phyloP scores from a whole-genome alignment of 2,113 vertebrate species.

The Elaphurus davidianus region DNA sequence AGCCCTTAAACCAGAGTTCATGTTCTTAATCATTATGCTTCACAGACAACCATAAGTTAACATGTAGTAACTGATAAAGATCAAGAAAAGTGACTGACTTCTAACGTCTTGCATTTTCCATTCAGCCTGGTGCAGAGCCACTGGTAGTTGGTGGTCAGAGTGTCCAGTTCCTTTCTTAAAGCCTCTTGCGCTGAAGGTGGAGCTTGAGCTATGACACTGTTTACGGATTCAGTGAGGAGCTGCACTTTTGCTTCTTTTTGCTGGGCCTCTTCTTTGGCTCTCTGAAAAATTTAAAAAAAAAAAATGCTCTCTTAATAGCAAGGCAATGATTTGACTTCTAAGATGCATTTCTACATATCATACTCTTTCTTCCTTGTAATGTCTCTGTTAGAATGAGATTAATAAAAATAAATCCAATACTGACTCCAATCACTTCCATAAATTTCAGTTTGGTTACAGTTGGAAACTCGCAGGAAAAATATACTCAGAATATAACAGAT shows the following conservation, averaged over 20 bases:
- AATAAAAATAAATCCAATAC: background rate
- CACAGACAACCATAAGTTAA: background rate
- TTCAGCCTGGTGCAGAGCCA: constrained; percentile 95
- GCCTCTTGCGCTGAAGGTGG: constrained; percentile 94
- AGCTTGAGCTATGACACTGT: constrained; percentile 93
- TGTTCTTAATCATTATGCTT: background rate
- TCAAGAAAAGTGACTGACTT: constrained; percentile 83
- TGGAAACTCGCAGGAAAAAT: background rate
- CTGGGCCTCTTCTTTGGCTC: constrained; percentile 94
- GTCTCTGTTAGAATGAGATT: background rate
- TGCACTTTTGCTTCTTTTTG: constrained; percentile 98
- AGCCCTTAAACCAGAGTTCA: background rate
- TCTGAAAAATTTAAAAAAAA: constrained; percentile 79
- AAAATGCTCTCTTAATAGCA: background rate
- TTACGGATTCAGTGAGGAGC: constrained; percentile 93
- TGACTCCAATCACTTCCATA: background rate
- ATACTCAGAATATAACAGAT: background rate
- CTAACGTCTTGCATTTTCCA: constrained; percentile 96
- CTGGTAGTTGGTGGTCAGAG: constrained; percentile 93
- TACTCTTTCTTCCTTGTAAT: background rate
- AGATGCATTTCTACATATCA: background rate
- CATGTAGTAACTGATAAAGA: constrained; percentile 11
- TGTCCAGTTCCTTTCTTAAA: constrained; percentile 91
- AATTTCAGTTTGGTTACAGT: background rate
- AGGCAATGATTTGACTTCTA: background rate